Conservation (phyloP, 1,140 invertebrate genomes). For the Drosophila virilis region DNA sequence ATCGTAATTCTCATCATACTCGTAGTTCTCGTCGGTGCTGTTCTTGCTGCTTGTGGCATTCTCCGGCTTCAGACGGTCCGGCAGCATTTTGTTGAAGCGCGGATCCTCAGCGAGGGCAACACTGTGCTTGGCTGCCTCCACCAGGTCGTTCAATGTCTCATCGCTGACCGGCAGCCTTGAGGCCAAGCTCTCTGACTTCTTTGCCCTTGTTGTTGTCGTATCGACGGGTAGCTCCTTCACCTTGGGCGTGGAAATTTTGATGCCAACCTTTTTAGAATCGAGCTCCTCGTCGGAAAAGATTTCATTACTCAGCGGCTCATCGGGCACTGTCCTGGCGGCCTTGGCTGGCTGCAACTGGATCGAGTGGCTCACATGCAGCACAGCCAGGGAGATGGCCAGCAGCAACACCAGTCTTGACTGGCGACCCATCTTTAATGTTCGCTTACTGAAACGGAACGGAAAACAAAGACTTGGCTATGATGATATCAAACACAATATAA, state of each 20-base stretch:
- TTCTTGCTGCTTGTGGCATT: constrained; percentile 56
- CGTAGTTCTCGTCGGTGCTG: constrained; percentile 58
- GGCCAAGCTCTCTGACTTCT: constrained; percentile 10
- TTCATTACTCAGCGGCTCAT: constrained; percentile 58
- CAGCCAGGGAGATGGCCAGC: constrained; percentile 61
- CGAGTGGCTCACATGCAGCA: constrained; percentile 58
- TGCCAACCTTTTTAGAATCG: constrained; percentile 15
- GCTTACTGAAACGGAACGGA: constrained; percentile 48
- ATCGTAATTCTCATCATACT: constrained; percentile 56
- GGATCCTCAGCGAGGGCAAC: constrained; percentile 72
- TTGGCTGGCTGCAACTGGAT: constrained; percentile 26
- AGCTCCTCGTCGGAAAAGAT: constrained; percentile 56
- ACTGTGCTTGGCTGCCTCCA: constrained; percentile 79
- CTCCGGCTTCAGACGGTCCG: constrained; percentile 49
- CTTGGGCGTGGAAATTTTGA: constrained; percentile 73
- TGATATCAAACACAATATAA: background rate
- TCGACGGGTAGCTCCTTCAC: constrained; percentile 40
- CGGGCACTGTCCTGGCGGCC: constrained; percentile 28
- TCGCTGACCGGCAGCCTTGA: constrained; percentile 54
- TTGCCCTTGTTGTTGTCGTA: constrained; percentile 35
- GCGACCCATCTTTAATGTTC: constrained; percentile 66
- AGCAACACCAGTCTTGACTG: constrained; percentile 80
- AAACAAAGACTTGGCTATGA: background rate
- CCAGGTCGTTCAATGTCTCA: constrained; percentile 65
- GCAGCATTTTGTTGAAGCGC: constrained; percentile 78